Conservation (phyloP, 2,113 vertebrate genomes). For the Cebidichthys violaceus region DNA sequence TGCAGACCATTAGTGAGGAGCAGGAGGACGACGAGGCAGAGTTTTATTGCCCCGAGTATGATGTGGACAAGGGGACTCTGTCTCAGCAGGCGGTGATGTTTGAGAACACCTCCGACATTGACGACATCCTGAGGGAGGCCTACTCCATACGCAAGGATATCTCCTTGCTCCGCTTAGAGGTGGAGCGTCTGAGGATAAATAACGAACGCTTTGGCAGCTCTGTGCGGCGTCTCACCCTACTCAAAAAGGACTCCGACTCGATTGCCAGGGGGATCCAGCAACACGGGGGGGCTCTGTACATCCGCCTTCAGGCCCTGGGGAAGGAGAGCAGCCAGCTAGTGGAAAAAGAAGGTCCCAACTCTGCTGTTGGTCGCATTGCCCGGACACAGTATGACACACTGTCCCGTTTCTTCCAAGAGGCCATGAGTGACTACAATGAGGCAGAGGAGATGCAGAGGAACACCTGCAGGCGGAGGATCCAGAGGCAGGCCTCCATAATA, state of each 20-base stretch:
- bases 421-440: conserved; percentile 87
- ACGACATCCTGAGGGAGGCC: conserved; percentile 86
- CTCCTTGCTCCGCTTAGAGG: conserved; percentile 83
- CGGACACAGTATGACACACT: conserved; percentile 85
- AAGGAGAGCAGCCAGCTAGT: conserved; percentile 75
- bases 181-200: conserved; percentile 84
- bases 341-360: conserved; percentile 77
- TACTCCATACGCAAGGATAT: conserved; percentile 85
- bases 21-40: conserved; percentile 46
- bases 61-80: conserved; percentile 65
- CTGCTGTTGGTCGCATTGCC: conserved; percentile 84
- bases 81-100: conserved; percentile 82
- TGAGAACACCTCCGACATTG: conserved; percentile 84
- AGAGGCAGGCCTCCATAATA: conserved; percentile 92
- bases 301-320: conserved; percentile 84
- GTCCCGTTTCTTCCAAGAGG: conserved; percentile 81
- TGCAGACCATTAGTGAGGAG: conserved; percentile 82
- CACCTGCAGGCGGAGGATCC: conserved; percentile 88
- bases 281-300: conserved; percentile 83
- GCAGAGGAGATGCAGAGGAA: conserved; percentile 88
- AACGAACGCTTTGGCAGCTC: conserved; percentile 89
- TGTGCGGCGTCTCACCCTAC: conserved; percentile 87
- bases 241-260: conserved; percentile 90
- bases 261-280: conserved; percentile 90
- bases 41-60: conserved; percentile 35